Conservation (phyloP, 2,888 invertebrate species). For the Napeogenes sylphis region DNA sequence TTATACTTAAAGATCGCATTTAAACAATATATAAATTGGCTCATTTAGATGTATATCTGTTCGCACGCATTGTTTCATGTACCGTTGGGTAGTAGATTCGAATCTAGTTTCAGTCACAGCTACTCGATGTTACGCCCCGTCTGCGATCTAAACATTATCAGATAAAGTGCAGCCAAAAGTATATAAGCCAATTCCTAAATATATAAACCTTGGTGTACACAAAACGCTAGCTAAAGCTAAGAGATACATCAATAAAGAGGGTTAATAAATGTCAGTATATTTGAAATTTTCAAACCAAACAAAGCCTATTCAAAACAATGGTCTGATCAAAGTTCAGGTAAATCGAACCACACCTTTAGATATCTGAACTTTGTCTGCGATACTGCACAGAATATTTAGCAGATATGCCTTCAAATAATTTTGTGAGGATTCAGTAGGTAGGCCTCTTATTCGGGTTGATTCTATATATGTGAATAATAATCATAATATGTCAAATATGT, state of each 20-base stretch:
- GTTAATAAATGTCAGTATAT: neutral
- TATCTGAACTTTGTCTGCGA: constrained; percentile 25
- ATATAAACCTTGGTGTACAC: no score
- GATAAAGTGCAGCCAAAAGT: constrained; percentile 17
- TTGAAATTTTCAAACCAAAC: neutral
- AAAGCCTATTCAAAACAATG: no score
- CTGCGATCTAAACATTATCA: constrained; percentile 27
- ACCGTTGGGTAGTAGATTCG: constrained; percentile 29
- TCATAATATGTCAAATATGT: no score
- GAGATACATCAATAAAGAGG: neutral
- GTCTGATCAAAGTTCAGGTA: no score
- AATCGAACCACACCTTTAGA: constrained; percentile 13
- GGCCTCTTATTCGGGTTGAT: no score
- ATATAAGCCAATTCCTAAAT: neutral
- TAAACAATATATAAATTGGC: constrained; percentile 46
- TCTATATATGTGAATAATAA: no score
- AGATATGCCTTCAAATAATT: neutral
- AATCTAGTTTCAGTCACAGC: constrained; percentile 21
- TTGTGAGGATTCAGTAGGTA: no score
- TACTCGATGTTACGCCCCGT: constrained; percentile 30
- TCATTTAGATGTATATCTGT: constrained; percentile 50
- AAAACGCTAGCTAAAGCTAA: no score
- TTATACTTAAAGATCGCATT: constrained; percentile 38
- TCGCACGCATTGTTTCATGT: constrained; percentile 45
- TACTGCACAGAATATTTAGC: neutral